Evolutionary conservation across 2,888 invertebrate genomes (phyloP).

Genomic region (Andricus quercusramuli): DNA sequence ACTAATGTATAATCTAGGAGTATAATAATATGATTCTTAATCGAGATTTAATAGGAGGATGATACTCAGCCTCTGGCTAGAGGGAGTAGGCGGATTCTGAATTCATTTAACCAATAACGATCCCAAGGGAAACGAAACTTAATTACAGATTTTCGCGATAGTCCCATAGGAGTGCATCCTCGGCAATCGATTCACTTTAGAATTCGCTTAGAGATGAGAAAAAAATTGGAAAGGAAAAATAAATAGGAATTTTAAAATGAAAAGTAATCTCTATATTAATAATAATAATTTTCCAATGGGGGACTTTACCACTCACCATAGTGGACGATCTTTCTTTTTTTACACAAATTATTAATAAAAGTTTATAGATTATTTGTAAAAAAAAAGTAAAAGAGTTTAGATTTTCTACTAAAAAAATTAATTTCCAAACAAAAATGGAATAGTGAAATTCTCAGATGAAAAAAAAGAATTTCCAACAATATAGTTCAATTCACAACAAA

Average conservation of each 20-base stretch:
- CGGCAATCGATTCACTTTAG: slow-evolving; percentile 44
- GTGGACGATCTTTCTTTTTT: no score
- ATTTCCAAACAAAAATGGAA: no score
- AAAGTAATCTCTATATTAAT: not conserved
- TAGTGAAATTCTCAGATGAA: no score
- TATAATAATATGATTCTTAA: slow-evolving; percentile 26
- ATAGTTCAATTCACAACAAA: no score
- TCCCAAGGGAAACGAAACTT: slow-evolving; percentile 58
- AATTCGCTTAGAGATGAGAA: not conserved
- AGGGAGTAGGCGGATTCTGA: slow-evolving; percentile 51
- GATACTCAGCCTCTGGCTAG: slow-evolving; percentile 48
- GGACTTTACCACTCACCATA: no score
- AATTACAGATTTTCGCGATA: slow-evolving; percentile 69
- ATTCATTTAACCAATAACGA: slow-evolving; percentile 41
- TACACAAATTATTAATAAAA: no score
- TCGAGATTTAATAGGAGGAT: slow-evolving; percentile 69
- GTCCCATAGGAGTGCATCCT: slow-evolving; percentile 43
- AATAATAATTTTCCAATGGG: no score
- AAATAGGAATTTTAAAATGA: not conserved
- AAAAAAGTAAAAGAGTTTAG: no score
- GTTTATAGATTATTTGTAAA: no score
- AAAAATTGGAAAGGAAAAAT: not conserved
- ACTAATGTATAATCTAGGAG: not conserved
- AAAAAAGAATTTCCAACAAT: no score
- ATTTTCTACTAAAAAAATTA: no score